Conservation (phyloP, 1,140 invertebrate species). For the Papilio polytes region DNA sequence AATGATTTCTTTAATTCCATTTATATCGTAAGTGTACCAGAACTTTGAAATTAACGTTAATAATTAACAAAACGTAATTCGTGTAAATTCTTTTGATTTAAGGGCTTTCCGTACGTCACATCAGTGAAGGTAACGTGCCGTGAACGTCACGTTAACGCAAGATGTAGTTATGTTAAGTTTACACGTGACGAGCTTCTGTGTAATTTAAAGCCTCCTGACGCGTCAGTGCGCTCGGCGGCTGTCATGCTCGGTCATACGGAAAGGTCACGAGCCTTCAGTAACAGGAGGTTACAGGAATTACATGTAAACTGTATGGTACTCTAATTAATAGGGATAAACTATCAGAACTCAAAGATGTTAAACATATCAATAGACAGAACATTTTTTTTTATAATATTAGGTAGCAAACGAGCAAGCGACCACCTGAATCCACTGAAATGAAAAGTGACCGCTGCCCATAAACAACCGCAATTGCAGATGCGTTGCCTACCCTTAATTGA, state of each 20-base stretch:
- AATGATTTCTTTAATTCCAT: too few relatives aligned
- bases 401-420: too few relatives aligned
- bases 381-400: too few relatives aligned
- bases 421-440: too few relatives aligned
- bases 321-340: neutral
- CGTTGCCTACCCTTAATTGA: too few relatives aligned
- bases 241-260: conserved; percentile 22
- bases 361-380: neutral
- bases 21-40: too few relatives aligned
- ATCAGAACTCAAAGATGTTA: neutral
- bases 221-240: conserved; percentile 15
- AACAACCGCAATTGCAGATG: too few relatives aligned
- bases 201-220: conserved; percentile 27
- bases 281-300: neutral
- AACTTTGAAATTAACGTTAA: too few relatives aligned
- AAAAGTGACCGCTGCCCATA: too few relatives aligned
- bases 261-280: neutral
- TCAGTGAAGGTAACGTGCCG: conserved; percentile 1
- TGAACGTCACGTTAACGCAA: conserved; percentile 18
- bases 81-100: neutral
- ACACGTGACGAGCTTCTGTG: conserved; percentile 12
- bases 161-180: conserved; percentile 22
- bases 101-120: conserved; percentile 4
- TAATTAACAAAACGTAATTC: neutral
- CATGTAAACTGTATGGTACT: neutral